Evolutionary conservation across 2,888 invertebrate genomes (phyloP).

Genomic region (Acleris emargana): DNA sequence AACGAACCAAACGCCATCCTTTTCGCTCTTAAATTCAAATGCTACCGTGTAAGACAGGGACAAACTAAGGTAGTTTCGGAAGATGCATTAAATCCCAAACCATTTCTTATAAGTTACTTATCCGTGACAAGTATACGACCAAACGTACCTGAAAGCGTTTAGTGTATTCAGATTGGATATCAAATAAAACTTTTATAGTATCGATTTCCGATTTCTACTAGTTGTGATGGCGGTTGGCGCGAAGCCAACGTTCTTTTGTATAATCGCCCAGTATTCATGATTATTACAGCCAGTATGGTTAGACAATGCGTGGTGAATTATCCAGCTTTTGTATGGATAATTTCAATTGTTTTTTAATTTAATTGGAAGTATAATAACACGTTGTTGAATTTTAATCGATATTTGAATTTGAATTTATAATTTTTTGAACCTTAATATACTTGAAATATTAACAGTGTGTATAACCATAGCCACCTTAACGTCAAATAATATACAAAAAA

Average conservation of each 20-base stretch:
- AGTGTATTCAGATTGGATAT: slow-evolving; percentile 61
- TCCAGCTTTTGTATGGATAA: slow-evolving; percentile 18
- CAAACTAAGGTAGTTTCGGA: background rate
- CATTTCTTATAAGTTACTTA: slow-evolving; percentile 15
- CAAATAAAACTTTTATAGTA: slow-evolving; percentile 74
- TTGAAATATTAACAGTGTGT: too few species aligned
- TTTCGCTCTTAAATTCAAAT: background rate
- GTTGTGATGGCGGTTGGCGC: slow-evolving; percentile 56
- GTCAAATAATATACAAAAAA: too few species aligned
- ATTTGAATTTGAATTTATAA: too few species aligned
- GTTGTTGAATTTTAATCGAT: too few species aligned
- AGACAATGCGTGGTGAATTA: slow-evolving; percentile 35
- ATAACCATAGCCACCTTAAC: too few species aligned
- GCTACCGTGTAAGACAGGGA: background rate
- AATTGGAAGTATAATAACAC: slow-evolving; percentile 14
- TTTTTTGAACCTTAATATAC: too few species aligned
- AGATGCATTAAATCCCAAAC: background rate
- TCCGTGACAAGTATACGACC: slow-evolving; percentile 10
- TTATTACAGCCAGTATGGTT: slow-evolving; percentile 48
- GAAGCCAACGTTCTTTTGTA: slow-evolving; percentile 59
- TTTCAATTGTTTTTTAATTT: slow-evolving; percentile 20
- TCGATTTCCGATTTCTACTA: slow-evolving; percentile 52
- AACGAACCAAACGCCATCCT: background rate
- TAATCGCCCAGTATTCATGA: slow-evolving; percentile 57
- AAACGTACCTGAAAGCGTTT: slow-evolving; percentile 36